Conservation (phyloP, 2,113 vertebrate genomes). For the Phrynosoma platyrhinos region DNA sequence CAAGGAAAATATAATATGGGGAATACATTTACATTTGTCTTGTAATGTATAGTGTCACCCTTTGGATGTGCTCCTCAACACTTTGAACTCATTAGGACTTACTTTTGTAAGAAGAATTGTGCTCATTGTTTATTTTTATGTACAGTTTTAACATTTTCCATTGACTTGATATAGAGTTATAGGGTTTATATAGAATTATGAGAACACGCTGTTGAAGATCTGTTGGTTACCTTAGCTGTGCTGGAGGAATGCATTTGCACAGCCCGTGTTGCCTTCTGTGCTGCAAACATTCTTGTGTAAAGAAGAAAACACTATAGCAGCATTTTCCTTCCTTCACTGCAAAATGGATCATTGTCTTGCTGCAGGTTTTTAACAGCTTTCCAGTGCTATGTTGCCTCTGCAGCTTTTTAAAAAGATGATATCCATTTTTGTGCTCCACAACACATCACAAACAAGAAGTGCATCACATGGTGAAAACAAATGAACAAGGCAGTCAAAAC, state of each 20-base stretch:
- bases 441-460: neutral
- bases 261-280: neutral
- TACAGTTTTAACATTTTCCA: neutral
- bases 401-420: neutral
- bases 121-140: neutral
- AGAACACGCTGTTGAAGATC: neutral
- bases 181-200: neutral
- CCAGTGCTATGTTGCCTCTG: neutral
- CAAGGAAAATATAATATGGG: neutral
- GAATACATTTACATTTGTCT: neutral
- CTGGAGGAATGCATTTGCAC: neutral
- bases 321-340: neutral
- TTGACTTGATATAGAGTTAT: neutral
- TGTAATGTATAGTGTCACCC: neutral
- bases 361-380: constrained; percentile 11
- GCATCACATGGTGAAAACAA: neutral
- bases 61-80: neutral
- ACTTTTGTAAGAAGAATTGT: neutral
- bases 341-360: neutral
- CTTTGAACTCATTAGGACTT: too few species aligned
- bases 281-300: neutral
- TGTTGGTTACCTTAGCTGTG: neutral
- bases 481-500: neutral
- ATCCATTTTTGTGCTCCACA: neutral
- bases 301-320: neutral